These are phyloP conservation scores for Ephialtes manifestator DNA, from an alignment of 2,888 invertebrate species.

Conservation along the genomic window DNA sequence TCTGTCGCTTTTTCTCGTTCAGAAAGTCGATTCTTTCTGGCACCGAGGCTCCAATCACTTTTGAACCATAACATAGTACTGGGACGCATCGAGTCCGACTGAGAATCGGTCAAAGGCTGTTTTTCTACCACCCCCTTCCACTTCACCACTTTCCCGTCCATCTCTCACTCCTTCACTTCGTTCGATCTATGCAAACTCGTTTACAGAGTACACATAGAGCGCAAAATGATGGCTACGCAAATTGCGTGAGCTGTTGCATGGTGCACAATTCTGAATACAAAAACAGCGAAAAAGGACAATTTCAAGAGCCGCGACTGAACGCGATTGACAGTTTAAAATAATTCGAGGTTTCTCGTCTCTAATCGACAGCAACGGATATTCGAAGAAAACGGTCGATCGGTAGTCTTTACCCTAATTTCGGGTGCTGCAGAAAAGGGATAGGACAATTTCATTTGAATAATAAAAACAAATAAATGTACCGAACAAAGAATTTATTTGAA, in stretches of 20 bases:
- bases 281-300: conserved; percentile 12
- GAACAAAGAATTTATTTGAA: background rate
- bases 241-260: conserved; percentile 15
- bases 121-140: conserved; percentile 25
- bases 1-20: conserved; percentile 55
- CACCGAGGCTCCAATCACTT: conserved; percentile 63
- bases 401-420: background rate
- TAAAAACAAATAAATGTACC: background rate
- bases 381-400: background rate
- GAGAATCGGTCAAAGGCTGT: conserved; percentile 61
- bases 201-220: conserved; percentile 44
- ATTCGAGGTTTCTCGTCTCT: conserved; percentile 76
- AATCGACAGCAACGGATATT: conserved; percentile 64
- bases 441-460: background rate
- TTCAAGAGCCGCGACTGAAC: conserved; percentile 38
- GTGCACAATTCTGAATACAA: background rate
- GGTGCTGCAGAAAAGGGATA: background rate
- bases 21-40: conserved; percentile 61
- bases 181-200: conserved; percentile 46
- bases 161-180: conserved; percentile 20
- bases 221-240: conserved; percentile 34
- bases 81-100: conserved; percentile 49
- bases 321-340: conserved; percentile 78
- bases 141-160: conserved; percentile 14
- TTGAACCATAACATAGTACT: conserved; percentile 59